Evolutionary conservation across 2,797 vertebrate genomes (phyloP).

Genomic region (Allobates femoralis): DNA sequence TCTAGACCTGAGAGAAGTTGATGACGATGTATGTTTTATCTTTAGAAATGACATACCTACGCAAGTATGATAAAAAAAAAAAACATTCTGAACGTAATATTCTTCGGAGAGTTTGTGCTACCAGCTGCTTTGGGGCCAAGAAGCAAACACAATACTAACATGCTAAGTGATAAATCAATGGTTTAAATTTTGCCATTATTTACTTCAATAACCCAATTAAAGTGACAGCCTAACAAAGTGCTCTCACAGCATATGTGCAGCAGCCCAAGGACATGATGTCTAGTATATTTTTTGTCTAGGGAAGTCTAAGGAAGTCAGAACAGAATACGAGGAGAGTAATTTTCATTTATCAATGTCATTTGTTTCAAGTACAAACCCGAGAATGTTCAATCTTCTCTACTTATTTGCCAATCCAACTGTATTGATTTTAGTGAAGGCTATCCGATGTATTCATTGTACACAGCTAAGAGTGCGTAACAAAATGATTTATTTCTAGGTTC

Average conservation of each 20-base stretch:
- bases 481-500: not conserved
- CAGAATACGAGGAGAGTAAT: slow-evolving; percentile 25
- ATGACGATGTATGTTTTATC: not conserved
- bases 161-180: slow-evolving; percentile 53
- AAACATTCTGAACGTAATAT: not conserved
- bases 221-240: slow-evolving; percentile 44
- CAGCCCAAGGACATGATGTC: slow-evolving; percentile 39
- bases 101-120: not conserved
- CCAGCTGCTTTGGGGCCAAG: slow-evolving; percentile 3
- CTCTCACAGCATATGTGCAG: slow-evolving; percentile 23
- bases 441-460: not conserved
- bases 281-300: slow-evolving; percentile 14
- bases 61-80: not conserved
- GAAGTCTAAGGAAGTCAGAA: slow-evolving; percentile 38
- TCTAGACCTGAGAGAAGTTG: not conserved
- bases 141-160: not conserved
- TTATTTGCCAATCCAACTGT: slow-evolving; percentile 22
- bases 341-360: slow-evolving; percentile 59
- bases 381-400: slow-evolving; percentile 11
- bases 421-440: slow-evolving; percentile 19
- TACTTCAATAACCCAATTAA: slow-evolving; percentile 56
- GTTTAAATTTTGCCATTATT: slow-evolving; percentile 55
- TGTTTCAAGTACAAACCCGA: slow-evolving; percentile 40
- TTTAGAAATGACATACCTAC: not conserved
- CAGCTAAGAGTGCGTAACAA: not conserved